Evolutionary conservation across 2,113 vertebrate genomes (phyloP).

Genomic region (Panthera leo): DNA sequence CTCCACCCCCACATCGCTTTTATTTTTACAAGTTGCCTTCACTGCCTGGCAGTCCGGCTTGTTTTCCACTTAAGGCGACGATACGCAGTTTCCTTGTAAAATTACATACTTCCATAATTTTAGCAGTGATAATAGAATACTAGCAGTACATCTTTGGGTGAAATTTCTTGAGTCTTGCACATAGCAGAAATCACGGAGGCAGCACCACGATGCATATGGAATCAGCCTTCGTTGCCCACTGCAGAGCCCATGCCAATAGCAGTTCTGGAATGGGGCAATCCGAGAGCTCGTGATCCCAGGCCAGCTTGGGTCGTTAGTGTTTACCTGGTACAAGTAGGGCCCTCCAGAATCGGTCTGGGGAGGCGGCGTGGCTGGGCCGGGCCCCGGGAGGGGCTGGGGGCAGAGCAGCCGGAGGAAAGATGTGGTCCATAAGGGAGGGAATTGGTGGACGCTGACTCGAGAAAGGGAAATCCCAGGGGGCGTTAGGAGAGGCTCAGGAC

Average conservation of each 20-base stretch:
- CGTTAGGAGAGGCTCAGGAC: not conserved
- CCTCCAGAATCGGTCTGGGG: not conserved
- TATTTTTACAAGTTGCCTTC: not conserved
- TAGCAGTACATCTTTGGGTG: not conserved
- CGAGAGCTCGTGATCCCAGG: not conserved
- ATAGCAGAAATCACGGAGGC: not conserved
- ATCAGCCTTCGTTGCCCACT: rapidly evolving
- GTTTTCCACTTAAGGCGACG: not conserved
- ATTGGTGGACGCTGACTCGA: not conserved
- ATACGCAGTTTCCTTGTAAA: not conserved
- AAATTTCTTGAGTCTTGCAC: not conserved
- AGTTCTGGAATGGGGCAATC: not conserved
- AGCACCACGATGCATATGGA: not conserved
- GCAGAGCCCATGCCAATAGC: not conserved
- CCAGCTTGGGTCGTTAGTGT: not conserved
- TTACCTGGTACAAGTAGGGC: not conserved
- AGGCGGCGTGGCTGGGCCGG: too few species aligned
- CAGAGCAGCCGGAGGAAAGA: too few species aligned
- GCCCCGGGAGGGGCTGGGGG: too few species aligned
- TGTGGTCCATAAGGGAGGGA: rapidly evolving
- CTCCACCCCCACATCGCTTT: not conserved
- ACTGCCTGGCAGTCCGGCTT: not conserved
- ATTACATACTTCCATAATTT: not conserved
- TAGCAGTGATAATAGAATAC: not conserved
- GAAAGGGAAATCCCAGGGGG: too few species aligned